Percentiles rank a stretch among this genome's conserved stretches.
These are phyloP conservation scores for Actinernus sp. DNA, from an alignment of 92 coral and sea anemone species.

Conservation along the genomic window DNA sequence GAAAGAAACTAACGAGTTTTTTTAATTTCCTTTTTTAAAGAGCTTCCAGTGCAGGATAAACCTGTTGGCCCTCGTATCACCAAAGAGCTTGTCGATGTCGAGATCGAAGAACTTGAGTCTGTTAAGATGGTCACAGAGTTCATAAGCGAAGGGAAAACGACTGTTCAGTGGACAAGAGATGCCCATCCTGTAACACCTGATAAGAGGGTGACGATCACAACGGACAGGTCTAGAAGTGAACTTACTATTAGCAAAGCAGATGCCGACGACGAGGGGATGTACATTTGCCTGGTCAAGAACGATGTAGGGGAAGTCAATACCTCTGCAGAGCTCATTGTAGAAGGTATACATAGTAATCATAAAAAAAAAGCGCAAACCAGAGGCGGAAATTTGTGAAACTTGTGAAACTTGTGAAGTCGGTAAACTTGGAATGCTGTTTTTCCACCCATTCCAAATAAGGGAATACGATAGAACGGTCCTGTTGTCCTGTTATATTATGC, in stretches of 20 bases:
- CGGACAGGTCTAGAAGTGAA: constrained; percentile 61
- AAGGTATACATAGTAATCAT: too few species aligned
- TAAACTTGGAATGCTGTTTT: too few species aligned
- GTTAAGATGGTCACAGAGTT: constrained; percentile 74
- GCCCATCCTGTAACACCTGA: constrained; percentile 55
- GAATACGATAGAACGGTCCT: too few species aligned
- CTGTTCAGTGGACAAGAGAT: constrained; percentile 76
- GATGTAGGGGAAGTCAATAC: constrained; percentile 57
- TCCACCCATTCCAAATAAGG: too few species aligned
- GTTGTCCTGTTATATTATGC: too few species aligned
- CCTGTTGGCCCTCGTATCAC: constrained; percentile 71
- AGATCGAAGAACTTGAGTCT: constrained; percentile 74
- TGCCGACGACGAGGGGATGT: constrained; percentile 73
- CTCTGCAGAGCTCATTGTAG: constrained; percentile 73
- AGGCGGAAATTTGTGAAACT: too few species aligned
- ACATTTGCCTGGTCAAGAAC: constrained; percentile 69
- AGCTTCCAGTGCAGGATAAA: too few species aligned
- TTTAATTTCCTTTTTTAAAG: too few species aligned
- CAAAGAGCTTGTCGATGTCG: constrained; percentile 82
- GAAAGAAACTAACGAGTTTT: too few species aligned
- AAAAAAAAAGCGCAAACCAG: too few species aligned
- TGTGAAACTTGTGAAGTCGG: too few species aligned
- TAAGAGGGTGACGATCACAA: constrained; percentile 54
- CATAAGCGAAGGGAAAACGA: constrained; percentile 73
- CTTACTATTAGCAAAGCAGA: constrained; percentile 59